Conservation (phyloP, 2,113 vertebrate genomes). For the Jacana jacana region DNA sequence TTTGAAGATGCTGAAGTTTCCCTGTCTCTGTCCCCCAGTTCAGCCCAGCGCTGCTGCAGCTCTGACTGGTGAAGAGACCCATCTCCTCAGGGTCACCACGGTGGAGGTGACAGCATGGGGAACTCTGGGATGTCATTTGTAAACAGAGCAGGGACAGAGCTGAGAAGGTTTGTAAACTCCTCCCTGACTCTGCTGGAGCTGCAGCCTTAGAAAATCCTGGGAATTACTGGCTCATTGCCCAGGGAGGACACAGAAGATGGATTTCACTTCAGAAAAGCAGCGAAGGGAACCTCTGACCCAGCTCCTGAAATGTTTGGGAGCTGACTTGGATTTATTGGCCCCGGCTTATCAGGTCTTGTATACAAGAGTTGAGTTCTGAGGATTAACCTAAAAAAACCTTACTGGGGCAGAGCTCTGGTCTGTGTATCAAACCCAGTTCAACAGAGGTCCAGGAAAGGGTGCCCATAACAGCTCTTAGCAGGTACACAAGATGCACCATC, state of each 20-base stretch:
- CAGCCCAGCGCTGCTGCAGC: background rate
- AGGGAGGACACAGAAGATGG: background rate
- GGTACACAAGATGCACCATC: background rate
- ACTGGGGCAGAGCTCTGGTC: background rate
- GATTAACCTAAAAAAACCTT: background rate
- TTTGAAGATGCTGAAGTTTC: background rate
- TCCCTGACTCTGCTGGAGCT: background rate
- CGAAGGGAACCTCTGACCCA: background rate
- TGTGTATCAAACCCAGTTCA: background rate
- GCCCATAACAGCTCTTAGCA: fast-evolving
- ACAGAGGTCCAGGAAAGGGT: fast-evolving
- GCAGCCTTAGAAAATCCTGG: background rate
- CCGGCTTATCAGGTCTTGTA: background rate
- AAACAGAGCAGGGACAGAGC: background rate
- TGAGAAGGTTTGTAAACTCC: background rate
- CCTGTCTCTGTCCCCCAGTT: background rate
- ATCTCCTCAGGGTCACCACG: fast-evolving
- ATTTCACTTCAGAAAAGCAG: background rate
- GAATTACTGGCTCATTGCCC: fast-evolving
- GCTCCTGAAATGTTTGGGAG: slow-evolving; percentile 30
- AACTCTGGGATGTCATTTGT: fast-evolving
- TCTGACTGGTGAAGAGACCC: fast-evolving
- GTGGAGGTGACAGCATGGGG: background rate
- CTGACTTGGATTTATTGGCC: background rate
- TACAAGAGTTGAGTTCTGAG: background rate